Evolutionary conservation across 2,113 vertebrate genomes (phyloP).

Genomic region (Jaculus jaculus): DNA sequence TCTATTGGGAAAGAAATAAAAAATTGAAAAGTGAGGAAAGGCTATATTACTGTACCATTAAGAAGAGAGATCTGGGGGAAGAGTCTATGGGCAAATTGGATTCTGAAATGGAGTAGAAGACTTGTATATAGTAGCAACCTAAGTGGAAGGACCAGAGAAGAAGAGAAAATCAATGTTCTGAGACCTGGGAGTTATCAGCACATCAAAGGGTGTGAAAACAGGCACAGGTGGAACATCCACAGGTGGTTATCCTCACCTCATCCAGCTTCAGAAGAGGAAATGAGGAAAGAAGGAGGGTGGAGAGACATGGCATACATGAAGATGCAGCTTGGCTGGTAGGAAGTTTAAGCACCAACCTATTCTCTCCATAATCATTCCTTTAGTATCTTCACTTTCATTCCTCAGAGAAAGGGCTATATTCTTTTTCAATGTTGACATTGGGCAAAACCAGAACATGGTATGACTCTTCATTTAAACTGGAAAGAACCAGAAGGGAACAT

Average conservation of each 20-base stretch:
- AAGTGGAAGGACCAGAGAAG: not conserved
- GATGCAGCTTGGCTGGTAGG: not conserved
- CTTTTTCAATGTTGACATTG: not conserved
- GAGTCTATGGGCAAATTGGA: not conserved
- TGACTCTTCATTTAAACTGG: not conserved
- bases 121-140: not conserved
- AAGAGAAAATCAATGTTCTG: not conserved
- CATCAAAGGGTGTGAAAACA: not conserved
- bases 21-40: not conserved
- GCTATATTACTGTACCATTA: not conserved
- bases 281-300: not conserved
- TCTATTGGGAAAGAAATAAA: not conserved
- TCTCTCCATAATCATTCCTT: not conserved
- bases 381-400: not conserved
- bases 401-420: not conserved
- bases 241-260: not conserved
- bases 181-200: not conserved
- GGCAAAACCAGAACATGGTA: not conserved
- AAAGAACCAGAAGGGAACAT: not conserved
- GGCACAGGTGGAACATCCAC: not conserved
- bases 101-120: not conserved
- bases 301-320: not conserved
- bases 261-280: not conserved
- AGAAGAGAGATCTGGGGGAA: not conserved
- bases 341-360: not conserved